A percentile compares a stretch with the other conserved stretches of the same genome.
Conservation (phyloP, 2,797 vertebrate species). For the Huso huso region DNA sequence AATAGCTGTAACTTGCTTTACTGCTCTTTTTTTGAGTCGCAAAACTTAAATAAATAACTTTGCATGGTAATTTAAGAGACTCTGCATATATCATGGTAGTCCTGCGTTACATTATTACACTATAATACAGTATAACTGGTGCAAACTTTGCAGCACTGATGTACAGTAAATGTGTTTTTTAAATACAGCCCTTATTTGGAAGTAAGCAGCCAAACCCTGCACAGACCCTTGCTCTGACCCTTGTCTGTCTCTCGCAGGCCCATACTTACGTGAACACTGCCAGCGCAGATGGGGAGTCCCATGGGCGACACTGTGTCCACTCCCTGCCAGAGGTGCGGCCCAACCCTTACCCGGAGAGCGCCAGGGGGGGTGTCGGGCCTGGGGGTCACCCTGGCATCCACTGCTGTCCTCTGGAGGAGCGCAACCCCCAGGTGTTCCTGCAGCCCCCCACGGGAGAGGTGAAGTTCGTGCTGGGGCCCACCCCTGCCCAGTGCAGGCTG, state of each 20-base stretch:
- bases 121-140: no score
- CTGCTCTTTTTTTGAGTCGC: no score
- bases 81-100: no score
- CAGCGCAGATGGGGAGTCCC: constrained; percentile 76
- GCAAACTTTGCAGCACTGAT: background rate
- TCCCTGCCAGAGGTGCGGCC: constrained; percentile 79
- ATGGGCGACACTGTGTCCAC: constrained; percentile 82
- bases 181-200: no score
- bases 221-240: constrained; percentile 15
- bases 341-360: constrained; percentile 61
- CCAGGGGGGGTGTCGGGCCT: constrained; percentile 48
- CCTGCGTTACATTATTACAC: no score
- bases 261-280: constrained; percentile 97
- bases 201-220: no score
- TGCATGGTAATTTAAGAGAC: no score
- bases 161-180: constrained; percentile 16
- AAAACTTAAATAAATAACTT: no score
- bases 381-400: constrained; percentile 55
- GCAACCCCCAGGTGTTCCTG: constrained; percentile 82
- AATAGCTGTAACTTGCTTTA: no score
- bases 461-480: constrained; percentile 87
- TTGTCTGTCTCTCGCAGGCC: constrained; percentile 56
- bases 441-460: constrained; percentile 82
- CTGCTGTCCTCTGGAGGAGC: constrained; percentile 72
- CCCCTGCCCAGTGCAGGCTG: constrained; percentile 69